Percentiles rank a stretch among this genome's conserved stretches.
phyloP scores from a whole-genome alignment of 2,888 invertebrate genomes.

The Strigamia maritima region DNA sequence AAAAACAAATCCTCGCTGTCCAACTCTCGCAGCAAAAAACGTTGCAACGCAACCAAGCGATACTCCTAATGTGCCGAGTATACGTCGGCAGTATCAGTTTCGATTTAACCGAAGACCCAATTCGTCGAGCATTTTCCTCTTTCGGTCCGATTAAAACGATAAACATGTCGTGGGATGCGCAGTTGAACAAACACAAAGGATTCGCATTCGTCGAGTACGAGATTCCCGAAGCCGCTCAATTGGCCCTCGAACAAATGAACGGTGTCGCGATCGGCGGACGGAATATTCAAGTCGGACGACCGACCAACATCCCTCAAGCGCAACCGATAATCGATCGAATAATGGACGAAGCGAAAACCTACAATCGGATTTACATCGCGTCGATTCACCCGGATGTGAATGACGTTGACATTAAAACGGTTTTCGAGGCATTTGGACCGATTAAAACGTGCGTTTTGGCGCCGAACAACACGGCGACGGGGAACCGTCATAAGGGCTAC shows the following conservation, averaged over 20 bases:
- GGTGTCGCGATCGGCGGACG: constrained; percentile 97
- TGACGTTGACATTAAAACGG: no score
- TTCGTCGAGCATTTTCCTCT: constrained; percentile 91
- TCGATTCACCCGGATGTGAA: no score
- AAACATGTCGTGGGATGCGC: constrained; percentile 99
- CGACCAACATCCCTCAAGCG: constrained; percentile 99
- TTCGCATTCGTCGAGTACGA: constrained; percentile 99
- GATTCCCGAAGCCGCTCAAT: constrained; percentile 97
- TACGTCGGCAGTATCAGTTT: constrained; percentile 99
- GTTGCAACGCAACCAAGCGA: no score
- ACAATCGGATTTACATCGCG: constrained; percentile 97
- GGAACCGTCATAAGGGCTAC: no score
- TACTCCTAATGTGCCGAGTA: constrained; percentile 83
- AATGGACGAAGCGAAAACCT: constrained; percentile 95
- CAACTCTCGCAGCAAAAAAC: no score
- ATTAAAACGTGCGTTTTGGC: no score
- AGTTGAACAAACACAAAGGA: constrained; percentile 98
- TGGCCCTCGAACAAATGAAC: constrained; percentile 99
- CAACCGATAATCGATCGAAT: constrained; percentile 99
- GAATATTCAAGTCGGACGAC: constrained; percentile 86
- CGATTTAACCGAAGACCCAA: constrained; percentile 97
- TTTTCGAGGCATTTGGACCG: no score
- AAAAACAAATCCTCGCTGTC: no score
- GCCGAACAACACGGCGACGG: no score
- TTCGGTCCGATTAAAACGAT: constrained; percentile 99